Conservation (phyloP, 2,113 vertebrate species). For the Strix uralensis region DNA sequence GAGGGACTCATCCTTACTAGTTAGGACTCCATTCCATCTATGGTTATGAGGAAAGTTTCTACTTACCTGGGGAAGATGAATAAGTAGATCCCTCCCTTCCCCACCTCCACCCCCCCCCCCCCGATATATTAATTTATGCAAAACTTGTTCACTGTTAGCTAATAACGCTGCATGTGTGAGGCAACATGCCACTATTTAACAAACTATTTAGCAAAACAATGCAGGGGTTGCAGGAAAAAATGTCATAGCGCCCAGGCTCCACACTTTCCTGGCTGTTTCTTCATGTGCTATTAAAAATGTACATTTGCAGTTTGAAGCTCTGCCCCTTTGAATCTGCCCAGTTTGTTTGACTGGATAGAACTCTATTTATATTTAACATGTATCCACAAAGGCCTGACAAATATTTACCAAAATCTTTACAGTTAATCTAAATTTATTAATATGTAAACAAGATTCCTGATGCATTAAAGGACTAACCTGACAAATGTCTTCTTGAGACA, state of each 20-base stretch:
- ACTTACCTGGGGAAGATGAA: background rate
- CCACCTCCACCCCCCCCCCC: too few species aligned
- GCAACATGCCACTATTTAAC: background rate
- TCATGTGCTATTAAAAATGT: background rate
- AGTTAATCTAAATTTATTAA: background rate
- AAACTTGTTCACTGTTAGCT: background rate
- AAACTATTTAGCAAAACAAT: background rate
- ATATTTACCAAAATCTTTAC: background rate
- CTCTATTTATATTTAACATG: background rate
- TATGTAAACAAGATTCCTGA: background rate
- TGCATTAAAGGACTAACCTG: background rate
- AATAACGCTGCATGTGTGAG: background rate
- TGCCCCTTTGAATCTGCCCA: background rate
- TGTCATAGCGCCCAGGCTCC: background rate
- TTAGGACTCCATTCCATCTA: background rate
- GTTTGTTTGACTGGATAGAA: background rate
- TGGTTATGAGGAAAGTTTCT: background rate
- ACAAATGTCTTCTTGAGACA: background rate
- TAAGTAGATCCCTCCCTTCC: background rate
- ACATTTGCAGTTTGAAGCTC: background rate
- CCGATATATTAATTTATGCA: background rate
- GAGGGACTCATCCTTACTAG: background rate
- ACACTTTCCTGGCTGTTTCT: background rate
- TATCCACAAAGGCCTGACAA: background rate
- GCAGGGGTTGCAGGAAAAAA: background rate